Evolutionary conservation across 2,113 vertebrate species (phyloP).

Genomic region (Kryptolebias marmoratus): DNA sequence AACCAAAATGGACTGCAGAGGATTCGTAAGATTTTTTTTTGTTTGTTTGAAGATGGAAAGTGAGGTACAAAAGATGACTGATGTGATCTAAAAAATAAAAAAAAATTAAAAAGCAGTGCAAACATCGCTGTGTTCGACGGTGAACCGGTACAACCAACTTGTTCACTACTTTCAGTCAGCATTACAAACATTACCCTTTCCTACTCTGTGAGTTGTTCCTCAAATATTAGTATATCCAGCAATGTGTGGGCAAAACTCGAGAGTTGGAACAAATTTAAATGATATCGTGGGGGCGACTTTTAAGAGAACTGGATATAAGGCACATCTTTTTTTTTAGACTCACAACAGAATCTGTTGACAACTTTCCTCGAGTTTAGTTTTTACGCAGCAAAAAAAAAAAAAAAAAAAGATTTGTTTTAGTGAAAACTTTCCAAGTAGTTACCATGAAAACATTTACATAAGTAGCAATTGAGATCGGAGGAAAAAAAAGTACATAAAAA

Average conservation of each 20-base stretch:
- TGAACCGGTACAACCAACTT: slow-evolving; percentile 1
- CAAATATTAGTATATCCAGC: slow-evolving; percentile 46
- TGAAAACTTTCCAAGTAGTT: slow-evolving; percentile 19
- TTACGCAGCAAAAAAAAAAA: slow-evolving; percentile 12
- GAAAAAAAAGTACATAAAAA: slow-evolving; percentile 64
- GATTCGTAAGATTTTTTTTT: slow-evolving; percentile 1
- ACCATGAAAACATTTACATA: slow-evolving; percentile 39
- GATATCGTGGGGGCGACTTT: slow-evolving; percentile 28
- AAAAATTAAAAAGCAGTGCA: slow-evolving; percentile 55
- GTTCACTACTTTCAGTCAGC: slow-evolving; percentile 15
- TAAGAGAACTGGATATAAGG: slow-evolving; percentile 68
- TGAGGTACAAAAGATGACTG: slow-evolving; percentile 19
- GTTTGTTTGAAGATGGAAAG: neutral
- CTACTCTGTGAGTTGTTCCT: slow-evolving; percentile 26
- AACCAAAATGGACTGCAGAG: neutral
- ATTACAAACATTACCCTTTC: slow-evolving; percentile 21
- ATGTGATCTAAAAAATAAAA: slow-evolving; percentile 20
- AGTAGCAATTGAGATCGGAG: slow-evolving; percentile 43
- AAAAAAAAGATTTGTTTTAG: neutral
- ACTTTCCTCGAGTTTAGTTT: slow-evolving; percentile 9
- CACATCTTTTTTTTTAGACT: slow-evolving; percentile 57
- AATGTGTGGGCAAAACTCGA: slow-evolving; percentile 30
- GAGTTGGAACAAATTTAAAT: slow-evolving; percentile 32
- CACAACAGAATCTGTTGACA: slow-evolving; percentile 29
- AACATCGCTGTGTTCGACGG: slow-evolving; percentile 47